Evolutionary conservation across 1,140 invertebrate species (phyloP).

Genomic region (Trinorchestia longiramus): DNA sequence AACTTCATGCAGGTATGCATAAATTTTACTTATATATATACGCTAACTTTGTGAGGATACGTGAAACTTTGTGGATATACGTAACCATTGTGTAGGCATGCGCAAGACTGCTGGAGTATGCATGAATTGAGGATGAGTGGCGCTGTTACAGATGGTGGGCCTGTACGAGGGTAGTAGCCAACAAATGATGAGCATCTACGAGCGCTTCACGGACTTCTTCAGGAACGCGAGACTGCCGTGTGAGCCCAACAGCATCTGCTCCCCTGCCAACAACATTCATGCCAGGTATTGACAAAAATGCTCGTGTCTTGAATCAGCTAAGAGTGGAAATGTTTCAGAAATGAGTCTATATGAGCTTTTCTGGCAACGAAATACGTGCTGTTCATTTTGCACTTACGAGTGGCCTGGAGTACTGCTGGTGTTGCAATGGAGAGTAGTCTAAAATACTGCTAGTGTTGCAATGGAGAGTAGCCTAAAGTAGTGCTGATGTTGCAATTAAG

Average conservation of each 20-base stretch:
- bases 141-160: conserved; percentile 75
- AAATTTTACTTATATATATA: background rate
- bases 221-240: conserved; percentile 86
- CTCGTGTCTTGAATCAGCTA: background rate
- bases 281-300: conserved; percentile 74
- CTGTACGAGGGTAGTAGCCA: conserved; percentile 93
- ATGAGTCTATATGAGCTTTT: too few relatives aligned
- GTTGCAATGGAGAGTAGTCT: too few relatives aligned
- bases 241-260: conserved; percentile 89
- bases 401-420: too few relatives aligned
- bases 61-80: background rate
- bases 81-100: background rate
- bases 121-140: background rate
- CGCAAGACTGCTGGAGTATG: background rate
- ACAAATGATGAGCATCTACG: conserved; percentile 86
- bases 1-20: background rate
- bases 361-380: too few relatives aligned
- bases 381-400: too few relatives aligned
- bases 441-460: too few relatives aligned
- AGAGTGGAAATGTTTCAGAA: background rate
- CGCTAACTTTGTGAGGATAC: background rate
- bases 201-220: conserved; percentile 94
- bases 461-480: too few relatives aligned
- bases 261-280: conserved; percentile 91
- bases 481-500: too few relatives aligned